phyloP scores from a whole-genome alignment of 2,888 invertebrate genomes.

The Macropis europaea region DNA sequence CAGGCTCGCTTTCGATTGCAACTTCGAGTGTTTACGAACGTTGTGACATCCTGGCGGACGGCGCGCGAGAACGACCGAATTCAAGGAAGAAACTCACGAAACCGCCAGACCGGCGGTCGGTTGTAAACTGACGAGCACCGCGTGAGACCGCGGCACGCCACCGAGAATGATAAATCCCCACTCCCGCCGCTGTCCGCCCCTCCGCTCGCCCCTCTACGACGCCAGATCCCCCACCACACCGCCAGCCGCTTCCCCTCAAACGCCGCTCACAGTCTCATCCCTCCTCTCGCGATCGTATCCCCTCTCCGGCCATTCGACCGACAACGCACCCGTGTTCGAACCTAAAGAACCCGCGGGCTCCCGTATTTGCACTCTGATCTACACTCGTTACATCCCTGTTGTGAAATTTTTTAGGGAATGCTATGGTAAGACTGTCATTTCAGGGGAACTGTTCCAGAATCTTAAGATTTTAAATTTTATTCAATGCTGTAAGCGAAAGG shows the following conservation, averaged over 20 bases:
- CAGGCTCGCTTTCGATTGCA: not conserved
- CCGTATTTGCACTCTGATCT: not conserved
- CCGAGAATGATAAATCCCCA: slow-evolving; percentile 69
- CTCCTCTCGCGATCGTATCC: slow-evolving; percentile 1
- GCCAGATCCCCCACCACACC: slow-evolving; percentile 16
- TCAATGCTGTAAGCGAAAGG: no score
- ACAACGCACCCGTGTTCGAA: no score
- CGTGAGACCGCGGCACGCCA: slow-evolving; percentile 77
- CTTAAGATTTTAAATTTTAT: no score
- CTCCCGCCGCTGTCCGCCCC: slow-evolving; percentile 23
- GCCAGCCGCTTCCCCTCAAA: slow-evolving; percentile 15
- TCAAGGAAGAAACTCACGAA: slow-evolving; percentile 54
- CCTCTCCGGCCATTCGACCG: slow-evolving; percentile 3
- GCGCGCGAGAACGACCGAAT: not conserved
- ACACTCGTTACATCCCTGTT: no score
- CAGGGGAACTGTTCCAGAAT: no score
- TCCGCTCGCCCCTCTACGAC: slow-evolving; percentile 12
- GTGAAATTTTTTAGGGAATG: no score
- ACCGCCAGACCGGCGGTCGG: slow-evolving; percentile 72
- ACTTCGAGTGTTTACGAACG: slow-evolving; percentile 6
- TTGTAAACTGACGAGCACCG: slow-evolving; percentile 79
- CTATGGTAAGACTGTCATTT: no score
- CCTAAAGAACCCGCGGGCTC: not conserved
- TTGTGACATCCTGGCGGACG: slow-evolving; percentile 15
- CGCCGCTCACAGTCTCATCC: not conserved